Evolutionary conservation across 2,113 vertebrate genomes (phyloP).

Genomic region (Barnardius zonarius): DNA sequence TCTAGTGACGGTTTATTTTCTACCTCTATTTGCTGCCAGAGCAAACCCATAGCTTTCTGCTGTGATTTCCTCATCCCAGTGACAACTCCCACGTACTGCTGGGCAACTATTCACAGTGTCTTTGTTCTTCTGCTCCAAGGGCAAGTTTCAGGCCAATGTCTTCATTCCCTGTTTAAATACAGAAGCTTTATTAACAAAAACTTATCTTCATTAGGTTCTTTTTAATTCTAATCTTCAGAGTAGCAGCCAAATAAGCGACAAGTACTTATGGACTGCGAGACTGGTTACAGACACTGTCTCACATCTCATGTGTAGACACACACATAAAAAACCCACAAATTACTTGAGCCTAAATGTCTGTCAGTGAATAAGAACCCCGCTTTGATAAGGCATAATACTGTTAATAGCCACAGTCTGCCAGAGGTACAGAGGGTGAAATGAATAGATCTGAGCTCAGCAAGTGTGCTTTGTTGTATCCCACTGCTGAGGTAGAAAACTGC

Average conservation of each 20-base stretch:
- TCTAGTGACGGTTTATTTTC: neutral
- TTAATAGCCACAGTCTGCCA: neutral
- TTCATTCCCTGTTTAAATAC: neutral
- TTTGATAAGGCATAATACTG: neutral
- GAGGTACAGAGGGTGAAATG: neutral
- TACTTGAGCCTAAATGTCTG: neutral
- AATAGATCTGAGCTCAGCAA: neutral
- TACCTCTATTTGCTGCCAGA: neutral
- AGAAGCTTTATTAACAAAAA: neutral
- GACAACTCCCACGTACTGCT: neutral
- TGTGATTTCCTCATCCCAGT: neutral
- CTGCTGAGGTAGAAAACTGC: neutral
- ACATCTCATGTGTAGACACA: neutral
- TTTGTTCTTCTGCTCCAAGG: neutral
- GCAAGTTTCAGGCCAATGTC: neutral
- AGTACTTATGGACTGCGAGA: neutral
- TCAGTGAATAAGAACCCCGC: neutral
- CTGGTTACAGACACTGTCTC: neutral
- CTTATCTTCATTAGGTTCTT: neutral
- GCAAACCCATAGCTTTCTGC: neutral
- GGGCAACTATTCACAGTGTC: neutral
- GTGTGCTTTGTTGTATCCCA: neutral
- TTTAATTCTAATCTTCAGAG: neutral
- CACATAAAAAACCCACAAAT: neutral
- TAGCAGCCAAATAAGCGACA: neutral